phyloP scores from a whole-genome alignment of 2,888 invertebrate genomes.

The Thera britannica region DNA sequence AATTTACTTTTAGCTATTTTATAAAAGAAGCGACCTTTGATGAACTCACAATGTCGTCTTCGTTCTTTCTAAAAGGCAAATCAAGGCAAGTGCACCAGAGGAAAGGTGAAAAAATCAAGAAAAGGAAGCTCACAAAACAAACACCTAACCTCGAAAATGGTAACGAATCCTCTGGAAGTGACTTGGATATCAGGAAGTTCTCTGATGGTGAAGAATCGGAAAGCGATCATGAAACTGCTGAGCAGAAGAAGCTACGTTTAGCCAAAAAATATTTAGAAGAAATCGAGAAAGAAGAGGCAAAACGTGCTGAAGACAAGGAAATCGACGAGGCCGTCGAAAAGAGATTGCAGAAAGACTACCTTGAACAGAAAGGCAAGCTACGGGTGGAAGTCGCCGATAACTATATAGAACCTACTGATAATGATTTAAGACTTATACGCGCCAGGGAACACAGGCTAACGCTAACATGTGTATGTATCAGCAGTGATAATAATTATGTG shows the following conservation, averaged over 20 bases:
- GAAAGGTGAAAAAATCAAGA: conserved; percentile 77
- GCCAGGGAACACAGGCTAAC: conserved; percentile 92
- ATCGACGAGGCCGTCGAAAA: conserved; percentile 88
- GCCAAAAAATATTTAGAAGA: conserved; percentile 96
- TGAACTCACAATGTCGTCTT: conserved; percentile 77
- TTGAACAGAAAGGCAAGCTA: conserved; percentile 93
- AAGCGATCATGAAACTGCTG: conserved; percentile 91
- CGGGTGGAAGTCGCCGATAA: conserved; percentile 89
- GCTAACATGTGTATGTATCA: conserved; percentile 92
- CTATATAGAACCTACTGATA: conserved; percentile 60
- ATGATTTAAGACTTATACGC: conserved; percentile 83
- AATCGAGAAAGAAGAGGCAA: conserved; percentile 92
- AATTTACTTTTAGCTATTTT: conserved; percentile 5
- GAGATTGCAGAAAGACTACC: conserved; percentile 92
- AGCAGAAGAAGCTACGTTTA: conserved; percentile 94
- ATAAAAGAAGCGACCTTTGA: conserved; percentile 7
- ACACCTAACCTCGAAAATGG: conserved; percentile 79
- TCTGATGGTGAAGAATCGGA: conserved; percentile 79
- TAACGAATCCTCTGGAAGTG: conserved; percentile 87
- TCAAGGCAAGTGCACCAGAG: conserved; percentile 82
- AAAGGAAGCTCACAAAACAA: conserved; percentile 67
- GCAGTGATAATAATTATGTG: conserved; percentile 88
- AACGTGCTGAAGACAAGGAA: conserved; percentile 87
- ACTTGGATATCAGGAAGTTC: conserved; percentile 85
- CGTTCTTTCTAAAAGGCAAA: conserved; percentile 86